phyloP scores from a whole-genome alignment of 2,888 invertebrate species.

The Calephelis perditalis region DNA sequence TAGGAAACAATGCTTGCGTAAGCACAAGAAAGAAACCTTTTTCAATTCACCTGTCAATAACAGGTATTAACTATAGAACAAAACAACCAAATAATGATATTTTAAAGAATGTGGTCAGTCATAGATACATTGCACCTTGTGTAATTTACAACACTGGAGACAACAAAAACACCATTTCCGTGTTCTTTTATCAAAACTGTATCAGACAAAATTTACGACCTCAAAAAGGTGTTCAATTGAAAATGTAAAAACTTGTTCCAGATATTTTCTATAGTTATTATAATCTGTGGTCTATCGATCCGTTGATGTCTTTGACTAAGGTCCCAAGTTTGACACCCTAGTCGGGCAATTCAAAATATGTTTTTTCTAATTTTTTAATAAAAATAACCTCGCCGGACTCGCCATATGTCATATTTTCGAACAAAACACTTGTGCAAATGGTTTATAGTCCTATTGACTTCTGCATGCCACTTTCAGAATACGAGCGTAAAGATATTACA shows the following conservation, averaged over 20 bases:
- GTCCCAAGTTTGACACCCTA: too few relatives aligned
- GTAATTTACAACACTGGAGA: slow-evolving; percentile 69
- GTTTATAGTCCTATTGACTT: too few relatives aligned
- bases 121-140: slow-evolving; percentile 62
- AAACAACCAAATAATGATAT: slow-evolving; percentile 62
- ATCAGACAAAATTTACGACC: slow-evolving; percentile 37
- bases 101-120: slow-evolving; percentile 69
- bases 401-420: too few relatives aligned
- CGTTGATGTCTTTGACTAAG: too few relatives aligned
- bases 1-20: slow-evolving; percentile 57
- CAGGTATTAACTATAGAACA: slow-evolving; percentile 69
- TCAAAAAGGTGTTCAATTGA: slow-evolving; percentile 11
- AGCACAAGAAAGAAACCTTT: slow-evolving; percentile 46
- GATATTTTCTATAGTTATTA: slow-evolving; percentile 2
- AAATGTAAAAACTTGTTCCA: slow-evolving; percentile 1
- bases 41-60: slow-evolving; percentile 63
- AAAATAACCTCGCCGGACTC: too few relatives aligned
- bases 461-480: too few relatives aligned
- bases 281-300: neutral
- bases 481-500: too few relatives aligned
- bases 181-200: slow-evolving; percentile 67
- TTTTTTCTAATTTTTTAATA: too few relatives aligned
- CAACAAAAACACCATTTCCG: slow-evolving; percentile 72
- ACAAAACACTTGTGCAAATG: too few relatives aligned
- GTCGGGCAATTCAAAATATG: too few relatives aligned